These are phyloP conservation scores for Nephrotoma flavescens DNA, from an alignment of 2,888 invertebrate species.

Conservation along the genomic window DNA sequence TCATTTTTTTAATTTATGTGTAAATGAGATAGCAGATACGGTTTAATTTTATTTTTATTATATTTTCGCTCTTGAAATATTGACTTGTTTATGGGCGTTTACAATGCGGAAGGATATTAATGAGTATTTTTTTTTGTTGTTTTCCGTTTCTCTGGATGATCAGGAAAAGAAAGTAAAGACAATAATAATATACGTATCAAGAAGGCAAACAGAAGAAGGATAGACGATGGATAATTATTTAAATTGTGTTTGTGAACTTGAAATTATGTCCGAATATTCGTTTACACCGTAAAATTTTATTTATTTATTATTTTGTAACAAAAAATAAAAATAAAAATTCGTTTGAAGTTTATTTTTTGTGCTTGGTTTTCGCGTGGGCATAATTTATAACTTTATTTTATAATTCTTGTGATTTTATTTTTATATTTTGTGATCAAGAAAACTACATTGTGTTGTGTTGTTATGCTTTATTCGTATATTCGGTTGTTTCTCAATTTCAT, in stretches of 20 bases:
- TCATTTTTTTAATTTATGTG: background rate
- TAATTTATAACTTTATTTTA: conserved; percentile 4
- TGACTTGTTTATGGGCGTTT: conserved; percentile 31
- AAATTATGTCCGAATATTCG: background rate
- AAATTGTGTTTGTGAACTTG: conserved; percentile 1
- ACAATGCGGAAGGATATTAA: conserved; percentile 20
- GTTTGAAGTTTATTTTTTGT: conserved; percentile 1
- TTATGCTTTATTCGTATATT: background rate
- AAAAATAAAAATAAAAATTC: background rate
- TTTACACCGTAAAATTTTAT: background rate
- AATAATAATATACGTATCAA: background rate
- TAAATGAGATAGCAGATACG: background rate
- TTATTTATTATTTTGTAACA: background rate
- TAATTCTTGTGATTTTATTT: background rate
- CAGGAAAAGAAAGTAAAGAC: background rate
- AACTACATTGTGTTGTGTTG: background rate
- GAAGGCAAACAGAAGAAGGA: background rate
- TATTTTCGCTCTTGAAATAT: conserved; percentile 12
- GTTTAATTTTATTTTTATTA: background rate
- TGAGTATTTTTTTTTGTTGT: conserved; percentile 7
- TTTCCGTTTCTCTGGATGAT: background rate
- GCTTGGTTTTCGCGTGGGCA: conserved; percentile 4
- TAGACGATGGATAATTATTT: background rate
- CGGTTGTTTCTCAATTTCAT: background rate
- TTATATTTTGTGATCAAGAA: background rate